phyloP scores from a whole-genome alignment of 2,797 vertebrate genomes.

The Muraenolepis orangiensis region DNA sequence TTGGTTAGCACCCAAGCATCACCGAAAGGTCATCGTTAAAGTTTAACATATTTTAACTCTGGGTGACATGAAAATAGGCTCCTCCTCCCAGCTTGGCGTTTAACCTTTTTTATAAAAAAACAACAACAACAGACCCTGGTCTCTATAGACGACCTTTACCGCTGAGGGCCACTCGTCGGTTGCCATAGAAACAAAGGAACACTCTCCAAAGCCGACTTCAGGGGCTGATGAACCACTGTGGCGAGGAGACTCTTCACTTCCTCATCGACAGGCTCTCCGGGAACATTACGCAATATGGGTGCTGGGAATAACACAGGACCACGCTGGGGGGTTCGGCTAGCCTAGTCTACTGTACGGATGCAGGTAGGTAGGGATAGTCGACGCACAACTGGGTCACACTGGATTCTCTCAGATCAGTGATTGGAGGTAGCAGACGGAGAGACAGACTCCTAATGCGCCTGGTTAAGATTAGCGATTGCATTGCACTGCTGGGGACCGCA shows the following conservation, averaged over 20 bases:
- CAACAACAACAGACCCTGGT: neutral
- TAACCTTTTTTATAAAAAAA: neutral
- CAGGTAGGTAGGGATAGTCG: neutral
- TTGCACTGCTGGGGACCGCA: neutral
- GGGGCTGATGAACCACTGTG: constrained; percentile 8
- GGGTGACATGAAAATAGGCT: neutral
- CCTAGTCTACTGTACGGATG: neutral
- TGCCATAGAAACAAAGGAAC: constrained; percentile 8
- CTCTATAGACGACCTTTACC: neutral
- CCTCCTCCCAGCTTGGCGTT: no score
- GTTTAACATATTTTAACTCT: neutral
- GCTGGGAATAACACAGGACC: no score
- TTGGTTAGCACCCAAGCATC: no score
- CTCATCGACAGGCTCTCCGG: neutral
- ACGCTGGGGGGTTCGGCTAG: neutral
- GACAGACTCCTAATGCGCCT: neutral
- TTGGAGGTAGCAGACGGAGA: neutral
- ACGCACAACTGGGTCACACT: neutral
- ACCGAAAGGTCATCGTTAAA: no score
- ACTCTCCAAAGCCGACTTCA: neutral
- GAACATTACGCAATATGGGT: neutral
- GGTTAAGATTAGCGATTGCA: neutral
- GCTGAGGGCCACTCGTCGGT: neutral
- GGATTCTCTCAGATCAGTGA: neutral
- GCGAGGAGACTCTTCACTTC: constrained; percentile 1